Conservation (phyloP, 30 jellyfish, hydroid and myxozoan genomes). For the Mastigias papua region DNA sequence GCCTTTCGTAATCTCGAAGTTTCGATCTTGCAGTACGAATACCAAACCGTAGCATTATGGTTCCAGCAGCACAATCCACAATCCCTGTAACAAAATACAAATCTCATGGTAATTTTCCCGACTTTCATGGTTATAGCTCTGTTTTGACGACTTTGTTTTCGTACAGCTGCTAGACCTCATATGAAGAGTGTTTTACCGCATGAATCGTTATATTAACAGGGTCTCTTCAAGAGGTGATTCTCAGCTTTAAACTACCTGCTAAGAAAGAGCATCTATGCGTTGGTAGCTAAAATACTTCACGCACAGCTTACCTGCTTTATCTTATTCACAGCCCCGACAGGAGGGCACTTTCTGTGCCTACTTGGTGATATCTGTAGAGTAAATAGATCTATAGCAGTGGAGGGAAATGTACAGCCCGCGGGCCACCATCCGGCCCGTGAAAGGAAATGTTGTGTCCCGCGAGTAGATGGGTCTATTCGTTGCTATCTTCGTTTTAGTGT, state of each 20-base stretch:
- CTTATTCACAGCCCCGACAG: neutral
- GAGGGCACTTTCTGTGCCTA: neutral
- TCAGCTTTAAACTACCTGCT: neutral
- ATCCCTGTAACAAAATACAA: neutral
- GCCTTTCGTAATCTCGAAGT: neutral
- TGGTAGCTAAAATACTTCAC: neutral
- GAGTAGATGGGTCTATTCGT: no score
- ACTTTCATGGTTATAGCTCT: neutral
- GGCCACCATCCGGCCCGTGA: no score
- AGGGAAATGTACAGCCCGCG: no score
- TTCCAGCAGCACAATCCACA: neutral
- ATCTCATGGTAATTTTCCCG: neutral
- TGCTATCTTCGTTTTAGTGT: no score
- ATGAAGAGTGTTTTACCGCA: constrained; percentile 1
- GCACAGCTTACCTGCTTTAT: neutral
- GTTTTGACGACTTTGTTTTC: constrained; percentile 1
- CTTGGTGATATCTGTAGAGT: no score
- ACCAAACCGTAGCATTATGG: constrained; percentile 15
- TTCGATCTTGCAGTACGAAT: neutral
- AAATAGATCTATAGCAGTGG: no score
- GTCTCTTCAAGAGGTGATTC: neutral
- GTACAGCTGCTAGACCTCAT: constrained; percentile 1
- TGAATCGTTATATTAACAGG: neutral
- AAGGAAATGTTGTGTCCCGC: no score
- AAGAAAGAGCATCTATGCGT: neutral